A percentile compares a stretch with the other conserved stretches of the same genome.
These are phyloP conservation scores for Mobula hypostoma DNA, from an alignment of 2,113 vertebrate genomes.

Conservation along the genomic window DNA sequence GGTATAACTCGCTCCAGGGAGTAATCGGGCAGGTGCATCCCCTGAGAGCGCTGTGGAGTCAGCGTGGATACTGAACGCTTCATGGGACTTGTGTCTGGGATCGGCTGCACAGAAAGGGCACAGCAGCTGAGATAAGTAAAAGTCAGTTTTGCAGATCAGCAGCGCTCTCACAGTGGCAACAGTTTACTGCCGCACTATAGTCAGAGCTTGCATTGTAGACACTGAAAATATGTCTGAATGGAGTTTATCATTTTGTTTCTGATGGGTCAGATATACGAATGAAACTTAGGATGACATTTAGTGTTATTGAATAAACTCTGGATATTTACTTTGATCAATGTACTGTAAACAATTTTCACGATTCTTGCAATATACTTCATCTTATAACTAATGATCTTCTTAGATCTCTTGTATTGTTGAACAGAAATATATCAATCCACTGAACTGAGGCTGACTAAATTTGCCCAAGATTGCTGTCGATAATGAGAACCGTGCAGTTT, in stretches of 20 bases:
- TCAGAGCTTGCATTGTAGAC: background rate
- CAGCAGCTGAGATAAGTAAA: background rate
- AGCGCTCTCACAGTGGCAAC: background rate
- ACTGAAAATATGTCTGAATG: background rate
- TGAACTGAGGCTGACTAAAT: background rate
- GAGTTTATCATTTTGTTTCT: background rate
- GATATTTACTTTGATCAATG: background rate
- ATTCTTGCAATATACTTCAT: background rate
- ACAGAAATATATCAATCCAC: background rate
- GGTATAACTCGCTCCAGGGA: conserved; percentile 63
- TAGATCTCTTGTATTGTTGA: background rate
- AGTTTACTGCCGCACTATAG: background rate
- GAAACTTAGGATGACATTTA: no score
- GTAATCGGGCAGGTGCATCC: conserved; percentile 66
- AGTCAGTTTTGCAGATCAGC: background rate
- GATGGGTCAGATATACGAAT: background rate
- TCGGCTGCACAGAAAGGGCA: conserved; percentile 56
- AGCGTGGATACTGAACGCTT: conserved; percentile 81
- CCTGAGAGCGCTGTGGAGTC: conserved; percentile 64
- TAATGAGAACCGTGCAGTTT: background rate
- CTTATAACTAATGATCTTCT: background rate
- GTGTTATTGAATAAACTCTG: background rate
- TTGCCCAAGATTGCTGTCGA: background rate
- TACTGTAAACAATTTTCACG: background rate
- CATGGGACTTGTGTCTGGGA: conserved; percentile 78